phyloP scores from a whole-genome alignment of 1,140 invertebrate species.

The Ips typographus region DNA sequence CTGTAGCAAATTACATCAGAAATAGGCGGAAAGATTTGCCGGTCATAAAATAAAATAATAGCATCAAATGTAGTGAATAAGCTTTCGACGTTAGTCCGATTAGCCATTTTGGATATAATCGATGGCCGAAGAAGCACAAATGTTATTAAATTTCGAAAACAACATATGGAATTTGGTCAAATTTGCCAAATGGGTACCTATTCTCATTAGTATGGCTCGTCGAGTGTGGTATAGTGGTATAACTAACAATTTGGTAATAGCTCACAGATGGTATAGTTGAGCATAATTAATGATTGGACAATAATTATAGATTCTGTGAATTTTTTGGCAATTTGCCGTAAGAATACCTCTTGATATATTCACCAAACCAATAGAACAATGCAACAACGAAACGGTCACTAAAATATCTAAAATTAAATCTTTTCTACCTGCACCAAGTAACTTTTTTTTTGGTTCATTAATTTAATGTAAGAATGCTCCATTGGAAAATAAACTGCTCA shows the following conservation, averaged over 20 bases:
- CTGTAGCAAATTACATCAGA: not conserved
- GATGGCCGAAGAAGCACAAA: slow-evolving; percentile 18
- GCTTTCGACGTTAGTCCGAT: slow-evolving; percentile 7
- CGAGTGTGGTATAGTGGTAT: no score
- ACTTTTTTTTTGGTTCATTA: slow-evolving; percentile 33
- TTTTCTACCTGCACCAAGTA: slow-evolving; percentile 34
- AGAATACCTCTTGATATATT: no score
- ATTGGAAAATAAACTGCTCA: slow-evolving; percentile 36
- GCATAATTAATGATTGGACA: no score
- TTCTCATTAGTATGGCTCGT: not conserved
- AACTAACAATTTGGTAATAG: no score
- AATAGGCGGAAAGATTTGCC: not conserved
- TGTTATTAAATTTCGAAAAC: slow-evolving; percentile 22
- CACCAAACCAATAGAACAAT: slow-evolving; percentile 7
- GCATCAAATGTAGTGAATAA: slow-evolving; percentile 21
- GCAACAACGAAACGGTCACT: slow-evolving; percentile 24
- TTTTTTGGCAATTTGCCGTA: no score
- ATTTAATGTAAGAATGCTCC: slow-evolving; percentile 37
- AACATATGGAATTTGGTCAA: slow-evolving; percentile 19
- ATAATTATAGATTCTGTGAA: no score
- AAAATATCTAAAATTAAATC: slow-evolving; percentile 37
- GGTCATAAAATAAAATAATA: slow-evolving; percentile 1
- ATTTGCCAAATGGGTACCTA: not conserved
- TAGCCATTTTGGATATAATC: slow-evolving; percentile 12
- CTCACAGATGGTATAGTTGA: no score